These are phyloP conservation scores for Carassius gibelio DNA, from an alignment of 2,113 vertebrate genomes.

Conservation along the genomic window DNA sequence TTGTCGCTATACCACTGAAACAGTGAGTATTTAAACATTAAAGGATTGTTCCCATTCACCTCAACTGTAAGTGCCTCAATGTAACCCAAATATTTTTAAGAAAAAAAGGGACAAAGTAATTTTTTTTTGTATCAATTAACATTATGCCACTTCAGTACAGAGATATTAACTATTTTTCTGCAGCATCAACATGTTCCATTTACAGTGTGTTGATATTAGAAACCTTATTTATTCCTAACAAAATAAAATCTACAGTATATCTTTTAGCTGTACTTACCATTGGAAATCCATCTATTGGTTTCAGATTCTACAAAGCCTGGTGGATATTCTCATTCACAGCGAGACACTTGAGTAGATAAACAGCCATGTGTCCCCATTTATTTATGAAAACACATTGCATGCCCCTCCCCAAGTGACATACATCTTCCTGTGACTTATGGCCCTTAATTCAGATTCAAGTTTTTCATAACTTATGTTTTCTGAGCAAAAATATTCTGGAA, in stretches of 20 bases:
- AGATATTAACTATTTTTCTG: not conserved
- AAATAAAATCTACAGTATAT: not conserved
- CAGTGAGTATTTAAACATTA: not conserved
- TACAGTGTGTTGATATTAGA: not conserved
- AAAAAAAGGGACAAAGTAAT: no score
- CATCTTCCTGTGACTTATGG: conserved; percentile 9
- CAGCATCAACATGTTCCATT: no score
- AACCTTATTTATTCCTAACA: not conserved
- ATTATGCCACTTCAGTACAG: not conserved
- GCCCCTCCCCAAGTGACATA: not conserved
- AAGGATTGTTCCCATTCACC: not conserved
- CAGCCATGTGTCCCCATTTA: not conserved
- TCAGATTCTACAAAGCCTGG: not conserved
- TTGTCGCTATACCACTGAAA: not conserved
- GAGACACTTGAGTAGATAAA: not conserved
- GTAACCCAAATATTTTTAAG: not conserved
- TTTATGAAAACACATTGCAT: conserved; percentile 3
- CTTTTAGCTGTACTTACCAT: not conserved
- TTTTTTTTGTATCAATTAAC: no score
- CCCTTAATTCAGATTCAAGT: not conserved
- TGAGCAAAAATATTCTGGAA: not conserved
- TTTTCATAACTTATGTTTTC: conserved; percentile 3
- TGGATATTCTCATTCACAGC: not conserved
- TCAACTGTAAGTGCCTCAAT: not conserved
- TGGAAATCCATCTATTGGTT: not conserved